Conservation (phyloP, 2,888 invertebrate species). For the Tiphia femorata region DNA sequence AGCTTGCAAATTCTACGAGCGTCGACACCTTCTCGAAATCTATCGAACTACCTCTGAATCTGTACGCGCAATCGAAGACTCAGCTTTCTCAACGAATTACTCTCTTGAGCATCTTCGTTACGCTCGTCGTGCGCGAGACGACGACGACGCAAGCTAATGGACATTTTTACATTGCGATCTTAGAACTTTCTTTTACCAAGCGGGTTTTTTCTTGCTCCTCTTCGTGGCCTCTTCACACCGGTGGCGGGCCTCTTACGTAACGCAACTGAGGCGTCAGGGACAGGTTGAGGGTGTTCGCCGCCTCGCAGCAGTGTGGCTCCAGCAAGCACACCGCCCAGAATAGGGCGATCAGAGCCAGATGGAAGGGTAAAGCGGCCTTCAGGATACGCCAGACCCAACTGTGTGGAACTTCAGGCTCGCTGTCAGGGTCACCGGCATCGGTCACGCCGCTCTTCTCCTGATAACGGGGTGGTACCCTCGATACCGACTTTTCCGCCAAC, state of each 20-base stretch:
- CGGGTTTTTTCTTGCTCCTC: too few species aligned
- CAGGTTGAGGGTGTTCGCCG: conserved; percentile 81
- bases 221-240: conserved; percentile 74
- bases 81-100: too few species aligned
- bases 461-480: too few species aligned
- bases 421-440: conserved; percentile 70
- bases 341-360: conserved; percentile 80
- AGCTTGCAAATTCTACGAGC: too few species aligned
- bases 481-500: too few species aligned
- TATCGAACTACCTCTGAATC: too few species aligned
- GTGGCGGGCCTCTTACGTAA: conserved; percentile 87
- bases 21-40: too few species aligned
- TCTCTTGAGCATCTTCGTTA: too few species aligned
- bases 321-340: conserved; percentile 81
- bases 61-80: too few species aligned
- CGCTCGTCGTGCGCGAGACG: too few species aligned
- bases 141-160: conserved; percentile 3
- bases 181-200: too few species aligned
- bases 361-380: conserved; percentile 82
- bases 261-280: conserved; percentile 84
- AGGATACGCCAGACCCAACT: conserved; percentile 81
- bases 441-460: too few species aligned
- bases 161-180: not conserved
- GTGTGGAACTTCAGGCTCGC: conserved; percentile 71
- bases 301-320: conserved; percentile 83